phyloP scores from a whole-genome alignment of 1,140 invertebrate species.

The Augochlora pura region DNA sequence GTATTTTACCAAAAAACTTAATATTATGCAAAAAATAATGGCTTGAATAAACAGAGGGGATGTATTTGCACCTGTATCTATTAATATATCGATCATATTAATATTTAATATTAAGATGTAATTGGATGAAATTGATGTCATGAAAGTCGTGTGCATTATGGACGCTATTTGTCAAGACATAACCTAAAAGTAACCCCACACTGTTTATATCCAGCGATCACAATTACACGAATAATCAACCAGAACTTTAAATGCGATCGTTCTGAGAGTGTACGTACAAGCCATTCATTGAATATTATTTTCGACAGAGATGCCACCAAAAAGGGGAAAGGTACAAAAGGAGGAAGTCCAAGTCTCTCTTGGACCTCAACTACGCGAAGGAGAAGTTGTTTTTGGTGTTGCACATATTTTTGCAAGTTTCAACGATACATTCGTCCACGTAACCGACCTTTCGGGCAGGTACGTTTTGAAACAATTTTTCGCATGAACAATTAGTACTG shows the following conservation, averaged over 20 bases:
- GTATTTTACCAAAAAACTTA: constrained; percentile 47
- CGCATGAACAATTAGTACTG: background rate
- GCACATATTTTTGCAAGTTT: constrained; percentile 99
- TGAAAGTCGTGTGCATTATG: constrained; percentile 12
- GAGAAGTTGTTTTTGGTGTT: constrained; percentile 98
- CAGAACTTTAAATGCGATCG: background rate
- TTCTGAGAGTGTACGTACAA: background rate
- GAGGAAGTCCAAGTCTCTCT: constrained; percentile 98
- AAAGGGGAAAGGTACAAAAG: constrained; percentile 97
- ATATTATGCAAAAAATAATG: constrained; percentile 52
- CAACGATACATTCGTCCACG: constrained; percentile 99
- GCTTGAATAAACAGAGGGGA: background rate
- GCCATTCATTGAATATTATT: constrained; percentile 28
- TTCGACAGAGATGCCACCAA: constrained; percentile 91
- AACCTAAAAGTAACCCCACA: constrained; percentile 48
- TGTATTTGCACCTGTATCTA: background rate
- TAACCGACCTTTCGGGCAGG: constrained; percentile 98
- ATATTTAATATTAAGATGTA: constrained; percentile 49
- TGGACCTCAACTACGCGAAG: constrained; percentile 98
- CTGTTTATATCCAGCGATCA: constrained; percentile 21
- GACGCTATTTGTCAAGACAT: constrained; percentile 42
- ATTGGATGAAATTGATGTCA: constrained; percentile 55
- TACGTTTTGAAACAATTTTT: constrained; percentile 69
- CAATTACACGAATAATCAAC: background rate
- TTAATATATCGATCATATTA: constrained; percentile 3